Evolutionary conservation across 2,888 invertebrate genomes (phyloP).

Genomic region (Nymphalis urticae): DNA sequence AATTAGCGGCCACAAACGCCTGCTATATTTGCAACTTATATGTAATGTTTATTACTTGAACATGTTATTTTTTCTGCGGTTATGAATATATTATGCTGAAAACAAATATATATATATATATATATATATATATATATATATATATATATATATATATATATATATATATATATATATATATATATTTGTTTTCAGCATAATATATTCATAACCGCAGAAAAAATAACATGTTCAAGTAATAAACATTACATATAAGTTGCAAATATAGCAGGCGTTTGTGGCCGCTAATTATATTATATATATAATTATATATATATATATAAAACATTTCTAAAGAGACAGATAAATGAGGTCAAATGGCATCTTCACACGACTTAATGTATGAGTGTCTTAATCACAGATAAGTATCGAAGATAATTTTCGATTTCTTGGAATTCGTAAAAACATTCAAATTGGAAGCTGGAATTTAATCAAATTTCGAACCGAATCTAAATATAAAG

Average conservation of each 20-base stretch:
- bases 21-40: no score
- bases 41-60: no score
- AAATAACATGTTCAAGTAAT: no score
- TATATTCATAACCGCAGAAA: background rate
- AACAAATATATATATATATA: no score
- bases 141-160: background rate
- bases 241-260: no score
- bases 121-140: background rate
- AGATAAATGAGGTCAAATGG: constrained; percentile 23
- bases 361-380: constrained; percentile 45
- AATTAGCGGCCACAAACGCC: no score
- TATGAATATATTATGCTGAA: background rate
- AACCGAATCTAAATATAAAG: constrained; percentile 56
- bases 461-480: constrained; percentile 22
- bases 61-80: no score
- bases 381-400: constrained; percentile 57
- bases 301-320: no score
- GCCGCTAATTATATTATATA: no score
- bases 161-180: no score
- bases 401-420: background rate
- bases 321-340: background rate
- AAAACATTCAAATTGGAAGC: constrained; percentile 16
- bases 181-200: background rate
- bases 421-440: constrained; percentile 19
- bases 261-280: no score